A percentile compares a stretch with the other conserved stretches of the same genome.
Conservation (phyloP, 2,888 invertebrate species). For the Dugesia japonica region DNA sequence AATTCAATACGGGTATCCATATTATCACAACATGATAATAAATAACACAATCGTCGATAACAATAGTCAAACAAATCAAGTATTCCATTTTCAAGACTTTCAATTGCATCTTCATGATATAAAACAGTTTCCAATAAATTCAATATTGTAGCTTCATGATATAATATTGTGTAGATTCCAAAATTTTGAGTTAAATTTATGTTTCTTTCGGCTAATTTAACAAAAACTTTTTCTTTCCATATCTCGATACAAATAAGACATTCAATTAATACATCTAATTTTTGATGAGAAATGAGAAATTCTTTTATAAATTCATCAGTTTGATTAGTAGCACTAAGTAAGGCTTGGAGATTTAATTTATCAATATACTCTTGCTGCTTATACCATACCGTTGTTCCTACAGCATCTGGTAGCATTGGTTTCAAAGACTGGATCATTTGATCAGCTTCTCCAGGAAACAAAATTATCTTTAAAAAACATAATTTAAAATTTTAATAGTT, state of each 20-base stretch:
- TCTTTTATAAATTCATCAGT: constrained; percentile 73
- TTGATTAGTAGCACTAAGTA: constrained; percentile 61
- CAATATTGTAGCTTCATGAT: constrained; percentile 65
- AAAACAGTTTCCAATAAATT: constrained; percentile 67
- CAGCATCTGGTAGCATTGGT: constrained; percentile 55
- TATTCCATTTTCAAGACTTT: constrained; percentile 60
- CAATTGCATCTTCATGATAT: constrained; percentile 64
- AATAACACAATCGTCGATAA: constrained; percentile 53
- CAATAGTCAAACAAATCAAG: constrained; percentile 70
- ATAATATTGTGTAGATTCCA: constrained; percentile 50
- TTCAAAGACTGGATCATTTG: constrained; percentile 60
- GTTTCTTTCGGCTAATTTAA: constrained; percentile 41
- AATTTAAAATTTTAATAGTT: too few species aligned
- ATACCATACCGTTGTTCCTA: constrained; percentile 54
- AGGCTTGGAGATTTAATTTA: constrained; percentile 71
- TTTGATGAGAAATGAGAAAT: constrained; percentile 59
- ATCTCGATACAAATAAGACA: constrained; percentile 67
- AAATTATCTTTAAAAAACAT: constrained; percentile 36
- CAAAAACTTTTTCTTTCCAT: constrained; percentile 69
- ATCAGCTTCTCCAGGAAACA: constrained; percentile 55
- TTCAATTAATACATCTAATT: constrained; percentile 60
- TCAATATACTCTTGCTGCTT: constrained; percentile 61
- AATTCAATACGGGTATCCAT: constrained; percentile 3
- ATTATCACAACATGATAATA: constrained; percentile 31
- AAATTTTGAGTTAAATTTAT: constrained; percentile 8